Evolutionary conservation across 2,113 vertebrate species (phyloP).

Genomic region (Ailurus styani): DNA sequence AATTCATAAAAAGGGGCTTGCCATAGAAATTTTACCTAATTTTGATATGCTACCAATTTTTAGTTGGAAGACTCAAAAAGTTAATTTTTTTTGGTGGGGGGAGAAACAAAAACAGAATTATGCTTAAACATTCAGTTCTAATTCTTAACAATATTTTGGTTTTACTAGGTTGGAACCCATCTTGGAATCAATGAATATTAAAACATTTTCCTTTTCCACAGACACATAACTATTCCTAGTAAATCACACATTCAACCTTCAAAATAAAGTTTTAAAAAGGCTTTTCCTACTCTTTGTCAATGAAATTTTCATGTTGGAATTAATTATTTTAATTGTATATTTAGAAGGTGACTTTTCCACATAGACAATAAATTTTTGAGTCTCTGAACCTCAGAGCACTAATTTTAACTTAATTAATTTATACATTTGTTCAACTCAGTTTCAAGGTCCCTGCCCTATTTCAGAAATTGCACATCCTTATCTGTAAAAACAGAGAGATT

Average conservation of each 20-base stretch:
- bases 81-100: neutral
- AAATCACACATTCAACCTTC: constrained; percentile 13
- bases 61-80: neutral
- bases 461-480: constrained; percentile 55
- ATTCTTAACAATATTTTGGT: neutral
- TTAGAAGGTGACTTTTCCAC: constrained; percentile 67
- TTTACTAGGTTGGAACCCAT: neutral
- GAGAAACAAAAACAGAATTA: neutral
- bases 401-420: constrained; percentile 65
- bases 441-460: constrained; percentile 42
- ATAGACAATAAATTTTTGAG: constrained; percentile 40
- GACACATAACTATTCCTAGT: neutral
- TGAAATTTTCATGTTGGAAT: constrained; percentile 31
- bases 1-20: neutral
- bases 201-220: neutral
- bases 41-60: constrained; percentile 1
- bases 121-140: neutral
- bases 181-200: neutral
- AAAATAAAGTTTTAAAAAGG: constrained; percentile 11
- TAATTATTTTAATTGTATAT: constrained; percentile 58
- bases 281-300: neutral
- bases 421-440: constrained; percentile 52
- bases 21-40: neutral
- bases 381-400: constrained; percentile 42
- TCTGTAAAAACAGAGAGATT: constrained; percentile 62